Base-by-base conservation (phyloP, 2,113 vertebrate species). In the Panurus biarmicus region DNA sequence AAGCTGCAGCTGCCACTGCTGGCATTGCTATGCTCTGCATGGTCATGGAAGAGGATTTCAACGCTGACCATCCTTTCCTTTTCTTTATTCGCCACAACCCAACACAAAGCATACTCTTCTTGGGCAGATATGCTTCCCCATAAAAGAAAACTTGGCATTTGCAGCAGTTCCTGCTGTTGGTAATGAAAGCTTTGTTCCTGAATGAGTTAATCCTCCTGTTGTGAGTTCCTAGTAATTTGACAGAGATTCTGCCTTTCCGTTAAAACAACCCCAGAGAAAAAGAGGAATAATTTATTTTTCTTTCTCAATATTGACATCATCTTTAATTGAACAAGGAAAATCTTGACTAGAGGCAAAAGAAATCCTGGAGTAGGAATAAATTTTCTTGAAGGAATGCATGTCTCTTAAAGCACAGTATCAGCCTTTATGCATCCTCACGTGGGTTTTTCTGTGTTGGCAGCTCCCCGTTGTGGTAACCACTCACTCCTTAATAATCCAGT, bases 51-150 rank as follows among this genome's bases (percentile, higher is more conserved):
- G 97, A 98, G 77, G 9, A 97, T 38, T 99, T 99, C 92, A 97
- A 23, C 0, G 99, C 97, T 1, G 97, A 99, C 87, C 99, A 99
- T 72, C 99, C 99, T 25, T 99, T 99, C 97, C 77, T 99, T 57
- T 99, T 99, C 97, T 97, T 98, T 78, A 99, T 99, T 93, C 97
- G 96, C 57, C 98, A 99, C 95, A 99, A 98, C 24, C 92, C 97
- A 67, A 98, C 98, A 7, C 95, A 93, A 21, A 98, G 61, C 91
- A 96, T 99, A 65, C 97, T 99, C 31, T 99, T 99, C 96, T 36
- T 98, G 1, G 99, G 99, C 58, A 98, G 97, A 84, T 97, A 96
- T 20, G 83, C 96, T 58, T 98, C 97, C 54, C 98, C 98, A 2
- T 98, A 71, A 57, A 58, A 47, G 22, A 74, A 66, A 78, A 62